These are phyloP conservation scores for Oreochromis tanganicae DNA, from an alignment of 2,113 vertebrate species.

Conservation along the genomic window DNA sequence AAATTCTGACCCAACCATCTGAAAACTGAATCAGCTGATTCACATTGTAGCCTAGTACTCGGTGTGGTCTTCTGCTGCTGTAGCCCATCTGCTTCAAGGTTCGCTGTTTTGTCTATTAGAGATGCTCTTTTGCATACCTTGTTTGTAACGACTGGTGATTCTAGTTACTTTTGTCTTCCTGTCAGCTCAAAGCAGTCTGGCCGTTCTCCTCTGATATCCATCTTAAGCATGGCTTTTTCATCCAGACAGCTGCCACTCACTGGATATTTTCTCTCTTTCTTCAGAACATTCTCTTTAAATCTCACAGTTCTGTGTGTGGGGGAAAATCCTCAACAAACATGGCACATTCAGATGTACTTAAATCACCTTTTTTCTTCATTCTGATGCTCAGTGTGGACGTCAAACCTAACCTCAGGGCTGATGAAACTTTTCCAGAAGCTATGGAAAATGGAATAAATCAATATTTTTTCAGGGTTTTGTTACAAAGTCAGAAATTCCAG, in stretches of 20 bases:
- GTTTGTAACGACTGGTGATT: background rate
- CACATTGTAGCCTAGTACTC: background rate
- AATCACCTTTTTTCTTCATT: background rate
- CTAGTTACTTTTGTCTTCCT: background rate
- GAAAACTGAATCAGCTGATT: background rate
- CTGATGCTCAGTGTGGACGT: background rate
- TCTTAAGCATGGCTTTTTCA: fast-evolving
- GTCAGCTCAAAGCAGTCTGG: background rate
- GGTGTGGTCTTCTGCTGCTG: fast-evolving
- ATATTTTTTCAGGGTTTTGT: background rate
- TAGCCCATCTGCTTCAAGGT: background rate
- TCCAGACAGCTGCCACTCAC: background rate
- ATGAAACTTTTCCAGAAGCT: background rate
- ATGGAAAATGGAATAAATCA: background rate
- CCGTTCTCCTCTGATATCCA: background rate
- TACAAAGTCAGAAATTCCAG: background rate
- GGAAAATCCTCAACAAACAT: background rate
- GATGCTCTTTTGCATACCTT: background rate
- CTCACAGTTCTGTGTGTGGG: background rate
- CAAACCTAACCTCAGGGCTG: background rate
- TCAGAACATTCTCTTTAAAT: background rate
- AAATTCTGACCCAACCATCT: fast-evolving
- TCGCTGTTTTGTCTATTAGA: background rate
- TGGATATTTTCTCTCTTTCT: background rate
- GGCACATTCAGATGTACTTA: background rate